Percentiles rank a stretch among this genome's conserved stretches.
phyloP scores from a whole-genome alignment of 2,797 vertebrate genomes.

The Melanotaenia trifasciata region DNA sequence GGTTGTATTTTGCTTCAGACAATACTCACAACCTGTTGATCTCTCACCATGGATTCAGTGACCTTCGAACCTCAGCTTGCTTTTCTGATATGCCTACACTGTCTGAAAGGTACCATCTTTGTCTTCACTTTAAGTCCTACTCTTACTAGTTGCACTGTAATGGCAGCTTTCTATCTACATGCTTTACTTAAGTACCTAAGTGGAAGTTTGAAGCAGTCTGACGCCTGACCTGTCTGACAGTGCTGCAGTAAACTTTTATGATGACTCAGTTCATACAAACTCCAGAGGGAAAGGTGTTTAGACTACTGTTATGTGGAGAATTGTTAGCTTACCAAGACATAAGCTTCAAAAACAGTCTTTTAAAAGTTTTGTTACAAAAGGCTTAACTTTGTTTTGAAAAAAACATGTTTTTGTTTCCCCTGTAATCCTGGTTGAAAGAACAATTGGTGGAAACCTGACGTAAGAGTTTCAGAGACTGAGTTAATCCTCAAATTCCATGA shows the following conservation, averaged over 20 bases:
- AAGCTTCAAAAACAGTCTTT: constrained; percentile 7
- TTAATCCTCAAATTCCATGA: constrained; percentile 16
- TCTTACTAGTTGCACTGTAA: constrained; percentile 56
- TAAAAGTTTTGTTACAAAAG: constrained; percentile 7
- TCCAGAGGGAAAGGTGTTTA: constrained; percentile 12
- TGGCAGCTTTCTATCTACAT: constrained; percentile 46
- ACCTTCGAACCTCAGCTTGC: constrained; percentile 70
- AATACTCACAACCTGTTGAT: constrained; percentile 41
- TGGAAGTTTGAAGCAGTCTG: constrained; percentile 15
- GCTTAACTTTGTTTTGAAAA: neutral
- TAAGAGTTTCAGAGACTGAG: constrained; percentile 2
- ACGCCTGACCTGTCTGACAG: constrained; percentile 29
- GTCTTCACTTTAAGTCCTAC: constrained; percentile 77
- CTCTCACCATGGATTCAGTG: constrained; percentile 56
- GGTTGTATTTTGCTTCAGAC: constrained; percentile 43
- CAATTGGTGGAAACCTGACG: constrained; percentile 15
- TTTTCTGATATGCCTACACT: constrained; percentile 56
- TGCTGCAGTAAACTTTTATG: constrained; percentile 7
- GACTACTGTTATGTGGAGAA: neutral
- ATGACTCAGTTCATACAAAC: constrained; percentile 2
- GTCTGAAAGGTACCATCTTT: constrained; percentile 69
- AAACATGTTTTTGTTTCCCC: neutral
- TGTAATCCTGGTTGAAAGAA: constrained; percentile 13
- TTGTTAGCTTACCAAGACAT: constrained; percentile 8
- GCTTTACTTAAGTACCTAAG: constrained; percentile 20